Evolutionary conservation across 2,113 vertebrate genomes (phyloP).

Genomic region (Cnemophilus loriae): DNA sequence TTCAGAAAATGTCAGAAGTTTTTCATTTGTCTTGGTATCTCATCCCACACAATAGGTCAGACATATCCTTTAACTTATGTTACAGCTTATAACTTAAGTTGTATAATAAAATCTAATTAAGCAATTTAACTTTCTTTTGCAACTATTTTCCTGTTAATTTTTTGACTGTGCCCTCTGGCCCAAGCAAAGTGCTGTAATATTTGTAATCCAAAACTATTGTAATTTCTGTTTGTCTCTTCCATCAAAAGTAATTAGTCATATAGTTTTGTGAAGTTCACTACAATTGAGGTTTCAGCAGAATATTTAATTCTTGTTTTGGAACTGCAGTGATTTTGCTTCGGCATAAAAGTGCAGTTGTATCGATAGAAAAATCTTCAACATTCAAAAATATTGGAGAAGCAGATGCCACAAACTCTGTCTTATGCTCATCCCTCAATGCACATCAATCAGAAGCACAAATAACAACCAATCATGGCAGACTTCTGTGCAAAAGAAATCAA

Average conservation of each 20-base stretch:
- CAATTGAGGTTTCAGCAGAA: neutral
- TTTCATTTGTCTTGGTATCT: neutral
- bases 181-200: slow-evolving; percentile 38
- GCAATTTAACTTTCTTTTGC: slow-evolving; percentile 11
- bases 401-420: neutral
- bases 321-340: neutral
- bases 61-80: neutral
- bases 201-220: neutral
- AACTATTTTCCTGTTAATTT: slow-evolving; percentile 32
- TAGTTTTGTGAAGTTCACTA: neutral
- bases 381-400: neutral
- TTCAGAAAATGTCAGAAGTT: slow-evolving; percentile 16
- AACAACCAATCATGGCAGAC: neutral
- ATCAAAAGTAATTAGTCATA: slow-evolving; percentile 35
- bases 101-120: slow-evolving; percentile 22
- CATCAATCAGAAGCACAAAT: neutral
- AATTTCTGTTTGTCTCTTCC: neutral
- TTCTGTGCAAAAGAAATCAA: neutral
- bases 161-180: slow-evolving; percentile 8
- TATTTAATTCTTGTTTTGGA: neutral
- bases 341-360: neutral
- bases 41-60: slow-evolving; percentile 32
- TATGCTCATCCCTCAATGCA: neutral
- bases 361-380: neutral
- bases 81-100: neutral